Conservation (phyloP, 2,113 vertebrate species). For the Sorex araneus region DNA sequence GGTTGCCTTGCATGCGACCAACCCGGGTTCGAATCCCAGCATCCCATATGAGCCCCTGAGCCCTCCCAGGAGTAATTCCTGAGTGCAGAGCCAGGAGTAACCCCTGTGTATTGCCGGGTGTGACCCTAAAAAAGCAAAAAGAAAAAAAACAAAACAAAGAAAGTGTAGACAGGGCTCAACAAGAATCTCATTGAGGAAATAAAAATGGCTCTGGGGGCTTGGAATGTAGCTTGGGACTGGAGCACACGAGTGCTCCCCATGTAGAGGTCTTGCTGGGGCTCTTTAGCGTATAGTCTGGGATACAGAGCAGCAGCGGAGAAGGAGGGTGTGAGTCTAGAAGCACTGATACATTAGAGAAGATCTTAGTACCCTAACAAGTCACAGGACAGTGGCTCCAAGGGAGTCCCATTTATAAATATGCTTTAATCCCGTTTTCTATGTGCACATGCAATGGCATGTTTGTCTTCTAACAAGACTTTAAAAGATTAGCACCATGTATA, state of each 20-base stretch:
- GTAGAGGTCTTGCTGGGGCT: no score
- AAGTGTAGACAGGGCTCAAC: slow-evolving; percentile 41
- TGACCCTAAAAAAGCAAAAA: no score
- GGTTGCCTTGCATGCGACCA: no score
- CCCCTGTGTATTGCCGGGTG: no score
- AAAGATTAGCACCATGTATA: slow-evolving; percentile 21
- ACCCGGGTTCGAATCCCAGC: no score
- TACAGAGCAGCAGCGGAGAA: background rate
- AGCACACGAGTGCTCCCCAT: no score
- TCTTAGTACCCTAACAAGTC: background rate
- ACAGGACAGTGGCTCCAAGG: background rate
- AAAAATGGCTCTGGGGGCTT: background rate
- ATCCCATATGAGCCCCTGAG: no score
- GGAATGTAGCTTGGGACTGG: no score
- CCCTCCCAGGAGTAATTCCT: no score
- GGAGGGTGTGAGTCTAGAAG: background rate
- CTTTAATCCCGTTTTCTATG: background rate
- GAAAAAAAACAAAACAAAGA: no score
- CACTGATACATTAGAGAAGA: slow-evolving; percentile 13
- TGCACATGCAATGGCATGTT: background rate
- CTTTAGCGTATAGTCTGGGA: background rate
- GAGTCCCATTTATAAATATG: background rate
- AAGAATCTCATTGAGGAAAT: slow-evolving; percentile 52
- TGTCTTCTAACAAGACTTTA: slow-evolving; percentile 22
- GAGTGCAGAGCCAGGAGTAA: no score